Conservation (phyloP, 2,797 vertebrate genomes). For the Atherinosoma microstoma region DNA sequence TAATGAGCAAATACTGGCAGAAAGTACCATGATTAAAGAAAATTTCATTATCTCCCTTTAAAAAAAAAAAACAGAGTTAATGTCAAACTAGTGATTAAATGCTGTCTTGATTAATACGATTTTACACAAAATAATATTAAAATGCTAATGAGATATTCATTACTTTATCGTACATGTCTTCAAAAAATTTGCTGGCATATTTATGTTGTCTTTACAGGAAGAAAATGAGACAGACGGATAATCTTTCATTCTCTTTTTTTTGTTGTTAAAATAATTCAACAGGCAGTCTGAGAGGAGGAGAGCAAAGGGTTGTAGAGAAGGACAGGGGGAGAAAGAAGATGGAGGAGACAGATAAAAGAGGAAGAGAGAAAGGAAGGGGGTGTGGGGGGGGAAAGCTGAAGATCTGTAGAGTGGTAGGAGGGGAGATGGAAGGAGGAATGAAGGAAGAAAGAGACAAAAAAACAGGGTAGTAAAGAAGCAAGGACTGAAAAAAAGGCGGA, state of each 20-base stretch:
- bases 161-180: background rate
- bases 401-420: background rate
- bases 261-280: conserved; percentile 43
- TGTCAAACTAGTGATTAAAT: conserved; percentile 1
- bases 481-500: background rate
- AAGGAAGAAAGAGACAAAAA: background rate
- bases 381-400: background rate
- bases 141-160: conserved; percentile 20
- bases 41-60: conserved; percentile 1
- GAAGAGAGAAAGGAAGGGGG: background rate
- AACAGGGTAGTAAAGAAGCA: background rate
- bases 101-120: background rate
- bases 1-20: background rate
- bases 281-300: conserved; percentile 20
- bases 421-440: background rate
- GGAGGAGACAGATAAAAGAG: background rate
- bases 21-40: background rate
- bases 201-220: conserved; percentile 1
- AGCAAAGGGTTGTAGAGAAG: background rate
- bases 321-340: conserved; percentile 5
- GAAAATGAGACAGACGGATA: background rate
- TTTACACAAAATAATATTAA: conserved; percentile 15
- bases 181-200: background rate
- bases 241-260: background rate
- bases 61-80: background rate